Conservation (phyloP, 2,888 invertebrate genomes). For the Philopedon plagiatum region DNA sequence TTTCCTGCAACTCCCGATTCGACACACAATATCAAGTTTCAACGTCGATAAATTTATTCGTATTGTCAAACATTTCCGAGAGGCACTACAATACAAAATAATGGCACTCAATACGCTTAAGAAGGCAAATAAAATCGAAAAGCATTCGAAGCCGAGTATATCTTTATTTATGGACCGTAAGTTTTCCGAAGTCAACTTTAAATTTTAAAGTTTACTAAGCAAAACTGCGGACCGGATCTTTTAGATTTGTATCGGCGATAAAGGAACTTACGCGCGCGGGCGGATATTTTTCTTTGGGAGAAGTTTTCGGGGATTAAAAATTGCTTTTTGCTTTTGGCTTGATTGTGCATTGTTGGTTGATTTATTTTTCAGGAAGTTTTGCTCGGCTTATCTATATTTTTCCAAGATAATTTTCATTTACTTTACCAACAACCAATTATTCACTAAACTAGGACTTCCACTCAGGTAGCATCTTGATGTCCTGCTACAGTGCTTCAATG, state of each 20-base stretch:
- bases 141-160: constrained; percentile 41
- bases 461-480: too few species aligned
- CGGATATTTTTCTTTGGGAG: background rate
- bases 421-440: too few species aligned
- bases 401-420: too few species aligned
- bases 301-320: background rate
- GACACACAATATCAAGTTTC: constrained; percentile 21
- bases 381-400: too few species aligned
- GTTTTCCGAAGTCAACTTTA: constrained; percentile 33
- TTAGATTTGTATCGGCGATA: constrained; percentile 36
- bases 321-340: background rate
- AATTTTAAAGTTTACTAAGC: constrained; percentile 49
- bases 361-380: too few species aligned
- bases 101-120: constrained; percentile 47
- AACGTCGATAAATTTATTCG: constrained; percentile 41
- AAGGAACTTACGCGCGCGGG: background rate
- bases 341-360: too few species aligned
- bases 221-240: constrained; percentile 31
- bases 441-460: too few species aligned
- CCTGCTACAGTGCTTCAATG: too few species aligned
- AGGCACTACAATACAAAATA: constrained; percentile 47
- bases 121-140: constrained; percentile 48
- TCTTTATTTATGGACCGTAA: constrained; percentile 47
- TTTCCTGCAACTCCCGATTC: constrained; percentile 1
- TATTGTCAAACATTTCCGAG: constrained; percentile 47